Evolutionary conservation across 2,888 invertebrate genomes (phyloP), one percentile per base, ranked within the genome.

Genomic region (Drosophila incognita): DNA sequence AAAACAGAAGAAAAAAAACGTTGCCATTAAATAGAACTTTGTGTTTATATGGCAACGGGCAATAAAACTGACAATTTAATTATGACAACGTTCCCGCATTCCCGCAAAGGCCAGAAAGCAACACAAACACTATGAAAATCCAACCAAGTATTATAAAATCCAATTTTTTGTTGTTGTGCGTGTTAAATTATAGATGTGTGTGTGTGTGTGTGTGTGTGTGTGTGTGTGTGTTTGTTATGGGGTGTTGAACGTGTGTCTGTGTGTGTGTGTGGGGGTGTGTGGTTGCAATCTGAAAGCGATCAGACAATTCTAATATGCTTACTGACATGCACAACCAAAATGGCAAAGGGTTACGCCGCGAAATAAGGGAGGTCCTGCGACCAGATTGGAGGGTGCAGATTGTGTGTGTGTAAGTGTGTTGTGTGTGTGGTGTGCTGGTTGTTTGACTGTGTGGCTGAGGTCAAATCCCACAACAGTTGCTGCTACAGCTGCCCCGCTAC

Each of bases 61-160:
- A 84, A 82, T 87, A 89, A 87, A 85, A 69, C 68, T 73, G 90
- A 74, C 87, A 74, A 84, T 89, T 85, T 85, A 84, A 89, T 85
- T 85, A 84, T 87, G 79, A 82, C 82, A 69, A 69, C 40, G 54
- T 51, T 54, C 65, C 29, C 53, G 31, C 46, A 42, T 48, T 54
- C 51, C 29, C 13, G 31, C 31, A 7, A 52, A 27, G 27, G 7
- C 31, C 58, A 27, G 38, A 58, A 35, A 72, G 52, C 54, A 69
- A 67, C 68, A 65, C 69, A 29, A n/a, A 8, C 8, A 82, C 61
- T 73, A 78, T 69, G 69, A 79, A 71, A 79, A 73, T 46, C 29
- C 56, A 53, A 67, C 63, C 40, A 79, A 84, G 69, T 79, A 82
- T 89, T 87, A 71, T 61, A 74, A 82, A 84, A 76, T 71, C 75